Evolutionary conservation across 2,888 invertebrate genomes (phyloP).

Genomic region (Chrysolina oricalcia): DNA sequence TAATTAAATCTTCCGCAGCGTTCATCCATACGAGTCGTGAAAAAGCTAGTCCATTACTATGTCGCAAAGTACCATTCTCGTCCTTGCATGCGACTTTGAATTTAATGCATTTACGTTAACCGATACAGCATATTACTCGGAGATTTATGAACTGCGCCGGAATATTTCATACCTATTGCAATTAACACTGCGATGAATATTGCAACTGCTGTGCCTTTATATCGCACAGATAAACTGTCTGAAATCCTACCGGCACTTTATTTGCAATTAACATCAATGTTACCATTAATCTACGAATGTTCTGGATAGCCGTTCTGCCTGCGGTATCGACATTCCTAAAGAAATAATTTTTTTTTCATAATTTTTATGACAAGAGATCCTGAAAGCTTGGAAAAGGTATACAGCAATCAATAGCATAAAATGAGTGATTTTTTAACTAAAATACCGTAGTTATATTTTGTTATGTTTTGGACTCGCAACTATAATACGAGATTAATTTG

Average conservation of each 20-base stretch:
- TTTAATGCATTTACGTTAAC: slow-evolving; percentile 5
- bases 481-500: no score
- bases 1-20: no score
- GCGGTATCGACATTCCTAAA: no score
- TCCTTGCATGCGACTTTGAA: background rate
- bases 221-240: background rate
- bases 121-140: slow-evolving; percentile 5
- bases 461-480: no score
- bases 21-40: no score
- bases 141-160: background rate
- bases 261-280: background rate
- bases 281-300: background rate
- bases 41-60: no score
- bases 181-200: slow-evolving; percentile 9
- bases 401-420: no score
- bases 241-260: background rate
- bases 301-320: background rate
- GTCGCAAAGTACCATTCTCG: background rate
- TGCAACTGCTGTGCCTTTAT: slow-evolving; percentile 14
- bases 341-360: no score
- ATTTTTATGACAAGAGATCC: no score
- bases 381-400: no score
- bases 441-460: no score
- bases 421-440: no score
- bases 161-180: slow-evolving; percentile 1